Evolutionary conservation across 2,888 invertebrate species (phyloP).

Genomic region (Gnatocerus cornutus): DNA sequence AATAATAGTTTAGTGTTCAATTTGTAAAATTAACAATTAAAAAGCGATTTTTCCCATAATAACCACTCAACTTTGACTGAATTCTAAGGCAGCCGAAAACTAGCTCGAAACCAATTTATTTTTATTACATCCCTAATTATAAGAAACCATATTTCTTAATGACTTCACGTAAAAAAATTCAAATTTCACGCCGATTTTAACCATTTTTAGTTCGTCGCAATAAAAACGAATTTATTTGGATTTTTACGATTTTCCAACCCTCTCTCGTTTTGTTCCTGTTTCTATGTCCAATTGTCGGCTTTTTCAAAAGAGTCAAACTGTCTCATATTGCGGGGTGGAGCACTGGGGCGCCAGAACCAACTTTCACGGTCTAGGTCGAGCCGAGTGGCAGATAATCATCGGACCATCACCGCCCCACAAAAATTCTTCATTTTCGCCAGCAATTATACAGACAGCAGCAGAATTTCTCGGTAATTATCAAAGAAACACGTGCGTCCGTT

Average conservation of each 20-base stretch:
- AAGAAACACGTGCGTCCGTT: not conserved
- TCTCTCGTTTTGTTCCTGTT: conserved; percentile 9
- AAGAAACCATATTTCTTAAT: conserved; percentile 27
- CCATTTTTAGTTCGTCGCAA: not conserved
- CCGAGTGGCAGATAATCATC: conserved; percentile 49
- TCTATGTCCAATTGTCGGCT: conserved; percentile 21
- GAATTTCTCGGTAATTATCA: conserved; percentile 14
- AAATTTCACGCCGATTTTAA: conserved; percentile 38
- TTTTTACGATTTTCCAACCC: conserved; percentile 33
- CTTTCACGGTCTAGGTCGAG: conserved; percentile 65
- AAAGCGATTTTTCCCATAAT: conserved; percentile 26
- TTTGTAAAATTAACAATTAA: conserved; percentile 15
- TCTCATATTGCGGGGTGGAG: conserved; percentile 69
- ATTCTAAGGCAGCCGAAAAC: conserved; percentile 16
- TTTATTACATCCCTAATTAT: conserved; percentile 26
- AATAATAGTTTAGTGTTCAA: not conserved
- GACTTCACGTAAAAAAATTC: conserved; percentile 9
- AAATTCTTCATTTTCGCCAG: conserved; percentile 17
- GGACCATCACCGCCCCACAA: conserved; percentile 32
- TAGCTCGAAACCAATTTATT: conserved; percentile 38
- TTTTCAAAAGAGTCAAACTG: conserved; percentile 43
- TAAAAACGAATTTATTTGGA: conserved; percentile 8
- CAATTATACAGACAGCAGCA: conserved; percentile 7
- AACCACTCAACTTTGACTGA: conserved; percentile 7
- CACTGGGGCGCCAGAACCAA: conserved; percentile 66